Evolutionary conservation across 2,797 vertebrate species (phyloP).

Genomic region (Mareca strepera): DNA sequence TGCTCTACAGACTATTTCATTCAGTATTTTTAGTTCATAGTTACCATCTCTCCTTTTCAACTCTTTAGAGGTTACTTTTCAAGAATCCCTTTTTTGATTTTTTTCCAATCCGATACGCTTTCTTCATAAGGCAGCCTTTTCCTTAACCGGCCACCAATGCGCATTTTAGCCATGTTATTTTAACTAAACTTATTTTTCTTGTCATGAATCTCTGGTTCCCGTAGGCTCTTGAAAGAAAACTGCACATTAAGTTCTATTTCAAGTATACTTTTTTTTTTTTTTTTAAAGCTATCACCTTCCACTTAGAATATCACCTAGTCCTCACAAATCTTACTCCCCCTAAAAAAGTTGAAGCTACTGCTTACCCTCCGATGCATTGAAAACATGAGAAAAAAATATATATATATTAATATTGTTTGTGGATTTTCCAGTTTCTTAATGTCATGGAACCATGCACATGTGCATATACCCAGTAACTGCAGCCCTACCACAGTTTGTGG

Average conservation of each 20-base stretch:
- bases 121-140: neutral
- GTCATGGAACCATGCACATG: neutral
- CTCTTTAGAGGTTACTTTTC: neutral
- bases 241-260: neutral
- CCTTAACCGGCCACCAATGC: neutral
- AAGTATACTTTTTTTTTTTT: neutral
- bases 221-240: neutral
- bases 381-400: neutral
- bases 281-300: neutral
- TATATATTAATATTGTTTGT: no score
- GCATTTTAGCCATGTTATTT: neutral
- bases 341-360: neutral
- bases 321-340: neutral
- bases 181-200: neutral
- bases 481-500: no score
- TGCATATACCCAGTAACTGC: neutral
- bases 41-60: neutral
- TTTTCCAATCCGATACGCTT: neutral
- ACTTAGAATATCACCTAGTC: neutral
- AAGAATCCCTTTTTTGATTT: neutral
- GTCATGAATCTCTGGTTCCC: neutral
- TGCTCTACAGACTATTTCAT: neutral
- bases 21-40: neutral
- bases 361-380: neutral
- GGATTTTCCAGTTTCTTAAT: neutral